Base-by-base conservation (phyloP, 1,140 invertebrate species). In the Bombus vancouverensis region DNA sequence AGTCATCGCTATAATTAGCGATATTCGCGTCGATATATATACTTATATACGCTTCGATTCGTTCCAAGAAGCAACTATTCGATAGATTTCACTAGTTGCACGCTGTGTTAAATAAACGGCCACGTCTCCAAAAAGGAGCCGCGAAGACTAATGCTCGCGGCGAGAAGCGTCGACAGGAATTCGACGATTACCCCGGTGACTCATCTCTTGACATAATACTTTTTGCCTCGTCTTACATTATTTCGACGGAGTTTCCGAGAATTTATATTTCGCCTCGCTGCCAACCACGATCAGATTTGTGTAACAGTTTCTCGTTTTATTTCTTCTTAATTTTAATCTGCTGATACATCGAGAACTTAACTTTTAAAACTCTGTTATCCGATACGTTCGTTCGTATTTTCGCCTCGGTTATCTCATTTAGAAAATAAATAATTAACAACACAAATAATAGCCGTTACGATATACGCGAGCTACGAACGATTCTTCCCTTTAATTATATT, bases 141-240 rank as follows among this genome's bases (percentile, higher is more conserved):
- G 47, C 47, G 18, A 53, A 53, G 47, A 53, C 47, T 68, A 68
- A 68, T 34, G 66, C 25, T 68, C 32, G 9, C 32, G 15, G 65
- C 65, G 65, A 66, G 65, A 66, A 32, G n/a, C 65, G 65, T 68
- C 66, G 34, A 68, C 66, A 68, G 66, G 66, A 68, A 68, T 68
- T 68, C 32, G 32, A 34, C 66, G 66, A 68, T 68, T 34, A 68
- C 59, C 59, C 66, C 34, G 32, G 34, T 68, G 66, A 68, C 18
- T 68, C 66, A 68, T 68, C 66, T 68, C 66, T 53, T 53, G 47
- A 53, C 47, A 53, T 53, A 53, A 53, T 53, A 53, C 47, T 53
- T 53, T 53, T 53, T 53, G 47, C 47, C 47, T 68, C 34, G 66
- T 68, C 66, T 68, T 37, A 37, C 66, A 34, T 68, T 68, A 34